Evolutionary conservation across 1,140 invertebrate species (phyloP).

Genomic region (Wiebesia pumilae): DNA sequence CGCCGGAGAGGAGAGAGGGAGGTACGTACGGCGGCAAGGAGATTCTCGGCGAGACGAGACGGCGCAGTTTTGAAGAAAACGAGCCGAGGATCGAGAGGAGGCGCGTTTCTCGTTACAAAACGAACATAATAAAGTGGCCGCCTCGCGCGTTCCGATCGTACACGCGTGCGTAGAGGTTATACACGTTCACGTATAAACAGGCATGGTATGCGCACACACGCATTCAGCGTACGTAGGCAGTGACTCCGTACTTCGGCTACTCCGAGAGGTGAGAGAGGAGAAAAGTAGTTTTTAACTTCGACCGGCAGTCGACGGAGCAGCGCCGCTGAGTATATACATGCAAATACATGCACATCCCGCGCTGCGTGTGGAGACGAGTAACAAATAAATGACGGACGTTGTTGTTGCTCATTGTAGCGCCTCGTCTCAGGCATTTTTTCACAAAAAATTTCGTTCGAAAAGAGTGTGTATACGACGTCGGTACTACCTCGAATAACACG

Average conservation of each 20-base stretch:
- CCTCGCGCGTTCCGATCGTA: not conserved
- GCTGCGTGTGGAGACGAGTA: constrained; percentile 13
- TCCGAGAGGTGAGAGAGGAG: constrained; percentile 17
- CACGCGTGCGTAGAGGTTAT: not conserved
- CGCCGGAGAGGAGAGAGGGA: constrained; percentile 49
- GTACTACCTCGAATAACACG: not conserved
- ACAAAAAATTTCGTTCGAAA: not conserved
- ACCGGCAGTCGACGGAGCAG: constrained; percentile 43
- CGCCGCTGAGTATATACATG: constrained; percentile 35
- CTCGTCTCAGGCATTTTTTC: not conserved
- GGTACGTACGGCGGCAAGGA: constrained; percentile 17
- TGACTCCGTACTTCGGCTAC: not conserved
- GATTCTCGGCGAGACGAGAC: constrained; percentile 48
- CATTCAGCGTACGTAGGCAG: not conserved
- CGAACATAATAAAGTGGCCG: constrained; percentile 15
- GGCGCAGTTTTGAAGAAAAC: constrained; percentile 55
- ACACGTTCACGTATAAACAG: not conserved
- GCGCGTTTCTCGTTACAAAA: constrained; percentile 5
- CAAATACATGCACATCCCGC: constrained; percentile 11
- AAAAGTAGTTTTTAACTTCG: constrained; percentile 40
- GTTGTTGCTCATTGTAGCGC: not conserved
- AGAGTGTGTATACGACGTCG: not conserved
- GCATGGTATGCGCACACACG: not conserved
- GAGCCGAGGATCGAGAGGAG: constrained; percentile 3
- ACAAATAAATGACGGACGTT: not conserved